A percentile compares a stretch with the other conserved stretches of the same genome.
Conservation (phyloP, 2,113 vertebrate genomes). For the Daubentonia madagascariensis region DNA sequence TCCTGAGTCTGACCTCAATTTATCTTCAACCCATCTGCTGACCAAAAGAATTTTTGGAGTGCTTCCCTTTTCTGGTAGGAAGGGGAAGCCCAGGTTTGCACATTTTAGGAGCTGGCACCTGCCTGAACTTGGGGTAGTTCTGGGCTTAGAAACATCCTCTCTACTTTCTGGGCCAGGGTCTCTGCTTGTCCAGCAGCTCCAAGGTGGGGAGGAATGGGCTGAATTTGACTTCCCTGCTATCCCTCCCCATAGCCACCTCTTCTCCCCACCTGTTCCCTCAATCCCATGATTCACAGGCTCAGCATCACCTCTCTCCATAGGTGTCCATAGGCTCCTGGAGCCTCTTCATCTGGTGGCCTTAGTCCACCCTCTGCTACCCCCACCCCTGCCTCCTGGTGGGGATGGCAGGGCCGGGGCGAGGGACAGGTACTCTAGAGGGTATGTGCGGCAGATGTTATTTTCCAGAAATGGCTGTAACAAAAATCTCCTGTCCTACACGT, state of each 20-base stretch:
- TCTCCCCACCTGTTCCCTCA: neutral
- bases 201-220: too few relatives aligned
- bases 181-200: neutral
- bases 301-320: too few relatives aligned
- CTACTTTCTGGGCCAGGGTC: neutral
- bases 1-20: neutral
- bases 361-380: neutral
- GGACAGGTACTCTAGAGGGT: too few relatives aligned
- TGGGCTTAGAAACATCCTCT: neutral
- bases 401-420: neutral
- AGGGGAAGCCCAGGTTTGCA: neutral
- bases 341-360: neutral
- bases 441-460: neutral
- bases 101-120: neutral
- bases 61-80: neutral
- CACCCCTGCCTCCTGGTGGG: too few relatives aligned
- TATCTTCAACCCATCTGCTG: neutral
- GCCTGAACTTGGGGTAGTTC: neutral
- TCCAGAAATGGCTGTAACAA: neutral
- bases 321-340: neutral
- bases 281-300: neutral
- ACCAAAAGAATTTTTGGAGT: neutral
- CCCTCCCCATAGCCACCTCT: neutral
- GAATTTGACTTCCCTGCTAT: too few relatives aligned
- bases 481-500: neutral